phyloP scores from a whole-genome alignment of 1,140 invertebrate genomes.

The Aphelenchoides besseyi region DNA sequence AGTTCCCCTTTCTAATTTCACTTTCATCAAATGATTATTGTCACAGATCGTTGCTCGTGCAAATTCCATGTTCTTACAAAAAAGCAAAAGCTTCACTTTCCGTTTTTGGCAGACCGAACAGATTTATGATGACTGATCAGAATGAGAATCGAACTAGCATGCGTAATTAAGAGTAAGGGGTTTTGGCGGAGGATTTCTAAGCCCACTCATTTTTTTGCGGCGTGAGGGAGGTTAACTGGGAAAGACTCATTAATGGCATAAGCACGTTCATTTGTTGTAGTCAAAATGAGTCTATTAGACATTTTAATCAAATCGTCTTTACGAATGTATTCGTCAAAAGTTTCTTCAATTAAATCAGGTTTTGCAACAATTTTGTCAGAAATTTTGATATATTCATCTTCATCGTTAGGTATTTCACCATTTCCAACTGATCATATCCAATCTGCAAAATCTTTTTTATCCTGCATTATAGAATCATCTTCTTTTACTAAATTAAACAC shows the following conservation, averaged over 20 bases:
- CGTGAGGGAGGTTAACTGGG: neutral
- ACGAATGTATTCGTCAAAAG: conserved; percentile 7
- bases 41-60: neutral
- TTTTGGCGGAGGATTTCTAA: no score
- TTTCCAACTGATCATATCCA: neutral
- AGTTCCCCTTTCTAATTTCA: neutral
- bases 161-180: no score
- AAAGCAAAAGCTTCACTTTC: neutral
- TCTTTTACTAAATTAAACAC: neutral
- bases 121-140: neutral
- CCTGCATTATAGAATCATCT: neutral
- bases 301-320: neutral
- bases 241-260: neutral
- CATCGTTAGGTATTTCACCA: neutral
- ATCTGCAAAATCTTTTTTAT: neutral
- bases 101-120: neutral
- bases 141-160: neutral
- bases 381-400: neutral
- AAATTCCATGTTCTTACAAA: neutral
- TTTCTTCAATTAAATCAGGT: conserved; percentile 14
- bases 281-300: conserved; percentile 12
- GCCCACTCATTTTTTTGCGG: neutral
- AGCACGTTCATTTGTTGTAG: neutral
- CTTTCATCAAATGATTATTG: neutral
- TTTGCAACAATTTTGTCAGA: neutral